Base-by-base conservation (phyloP, 2,797 vertebrate genomes). In the Odontamblyopus rebecca region DNA sequence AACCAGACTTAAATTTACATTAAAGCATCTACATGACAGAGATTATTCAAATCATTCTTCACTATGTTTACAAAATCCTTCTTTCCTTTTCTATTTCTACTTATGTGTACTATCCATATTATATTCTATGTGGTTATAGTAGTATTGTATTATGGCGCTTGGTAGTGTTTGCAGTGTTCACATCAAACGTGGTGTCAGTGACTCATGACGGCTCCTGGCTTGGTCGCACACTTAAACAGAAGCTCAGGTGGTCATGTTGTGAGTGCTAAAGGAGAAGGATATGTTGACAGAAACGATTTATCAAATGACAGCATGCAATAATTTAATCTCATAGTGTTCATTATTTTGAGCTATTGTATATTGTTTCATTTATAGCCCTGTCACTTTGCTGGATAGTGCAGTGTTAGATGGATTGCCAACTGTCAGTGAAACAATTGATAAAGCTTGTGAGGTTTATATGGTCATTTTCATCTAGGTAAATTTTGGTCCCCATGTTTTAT, bases 151-250 rank as follows among this genome's bases (percentile, higher is more conserved):
- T 60, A 26, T 48, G 27, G 68, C 73, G 69, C 76, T 72, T 68
- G 67, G 69, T 60, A 75, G 15, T 67, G 76, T 51, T 44, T 56
- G 0, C 70, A 71, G 5, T 48, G 72, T 71, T 74, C 60, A 6
- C 64, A 56, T 68, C 29, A 67, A 56, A 68, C 76, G 75, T 87
- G 82, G 85, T 85, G 80, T 86, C 87, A 79, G 19, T 88, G 86
- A 89, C 79, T 90, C 86, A 90, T 81, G 75, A 18, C 81, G 70
- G 79, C 75, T 82, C 19, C 74, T 61, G 80, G 75, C 80, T 80
- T 1, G 4, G 44, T 81, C 75, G 85, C 84, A 81, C 23, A 71
- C 77, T 83, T 80, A 70, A 35, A 68, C 79, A 76, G 4, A 66
- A 51, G 32, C 61, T 78, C 72, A 78, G 68, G 61, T 75, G 71